Evolutionary conservation across 2,797 vertebrate genomes (phyloP).

Genomic region (Heterohyrax brucei): DNA sequence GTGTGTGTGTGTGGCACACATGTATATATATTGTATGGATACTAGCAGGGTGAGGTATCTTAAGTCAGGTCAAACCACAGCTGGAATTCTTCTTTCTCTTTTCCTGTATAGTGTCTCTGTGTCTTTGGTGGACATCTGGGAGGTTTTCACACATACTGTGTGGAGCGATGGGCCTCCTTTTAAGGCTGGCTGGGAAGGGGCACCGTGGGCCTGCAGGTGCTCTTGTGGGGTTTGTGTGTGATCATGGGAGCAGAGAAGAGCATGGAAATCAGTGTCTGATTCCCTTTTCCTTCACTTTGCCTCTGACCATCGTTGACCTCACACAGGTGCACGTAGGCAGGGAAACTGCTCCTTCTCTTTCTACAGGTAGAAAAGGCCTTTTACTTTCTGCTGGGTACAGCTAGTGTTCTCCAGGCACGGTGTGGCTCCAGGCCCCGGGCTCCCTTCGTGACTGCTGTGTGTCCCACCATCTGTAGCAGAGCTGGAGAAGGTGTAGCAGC

Average conservation of each 20-base stretch:
- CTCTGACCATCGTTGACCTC: not conserved
- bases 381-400: not conserved
- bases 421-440: not conserved
- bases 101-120: not conserved
- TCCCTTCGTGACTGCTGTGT: not conserved
- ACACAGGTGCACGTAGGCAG: not conserved
- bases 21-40: not conserved
- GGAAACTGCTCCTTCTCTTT: not conserved
- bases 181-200: not conserved
- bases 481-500: not conserved
- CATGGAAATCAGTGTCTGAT: not conserved
- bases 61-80: not conserved
- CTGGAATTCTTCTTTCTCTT: not conserved
- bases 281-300: not conserved
- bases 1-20: not conserved
- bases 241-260: not conserved
- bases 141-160: not conserved
- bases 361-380: not conserved
- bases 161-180: not conserved
- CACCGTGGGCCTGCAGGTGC: fast-evolving
- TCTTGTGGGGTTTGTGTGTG: not conserved
- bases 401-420: not conserved
- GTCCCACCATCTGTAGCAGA: not conserved
- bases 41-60: not conserved
- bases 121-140: not conserved